Percentiles rank a stretch among this genome's conserved stretches.
These are phyloP conservation scores for Cabera pusaria DNA, from an alignment of 2,888 invertebrate species.

Conservation along the genomic window DNA sequence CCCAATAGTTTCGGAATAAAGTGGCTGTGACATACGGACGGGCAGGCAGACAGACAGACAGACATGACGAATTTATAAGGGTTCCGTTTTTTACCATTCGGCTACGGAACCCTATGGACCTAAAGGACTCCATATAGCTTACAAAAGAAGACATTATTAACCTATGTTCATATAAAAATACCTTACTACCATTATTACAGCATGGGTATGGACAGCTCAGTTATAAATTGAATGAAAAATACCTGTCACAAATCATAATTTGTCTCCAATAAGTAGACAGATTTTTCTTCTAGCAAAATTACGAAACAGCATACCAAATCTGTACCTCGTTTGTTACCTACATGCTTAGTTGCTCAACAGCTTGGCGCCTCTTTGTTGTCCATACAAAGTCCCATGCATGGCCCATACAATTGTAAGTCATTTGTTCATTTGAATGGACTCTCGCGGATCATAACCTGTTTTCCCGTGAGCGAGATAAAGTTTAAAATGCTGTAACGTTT, in stretches of 20 bases:
- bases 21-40: too few species aligned
- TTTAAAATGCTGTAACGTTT: constrained; percentile 16
- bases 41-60: too few species aligned
- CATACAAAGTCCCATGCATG: constrained; percentile 21
- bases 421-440: constrained; percentile 20
- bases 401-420: constrained; percentile 14
- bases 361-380: constrained; percentile 32
- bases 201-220: too few species aligned
- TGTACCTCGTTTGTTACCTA: constrained; percentile 14
- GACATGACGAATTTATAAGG: too few species aligned
- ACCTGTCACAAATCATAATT: constrained; percentile 9
- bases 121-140: too few species aligned
- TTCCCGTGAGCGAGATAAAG: constrained; percentile 13
- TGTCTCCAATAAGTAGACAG: constrained; percentile 5
- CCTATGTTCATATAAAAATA: too few species aligned
- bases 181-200: too few species aligned
- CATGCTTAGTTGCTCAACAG: constrained; percentile 27
- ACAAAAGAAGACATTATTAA: too few species aligned
- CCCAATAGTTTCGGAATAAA: too few species aligned
- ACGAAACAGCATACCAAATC: constrained; percentile 18
- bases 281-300: constrained; percentile 10
- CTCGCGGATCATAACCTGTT: constrained; percentile 24
- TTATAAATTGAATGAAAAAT: too few species aligned
- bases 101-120: too few species aligned
- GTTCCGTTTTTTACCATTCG: too few species aligned